Conservation (phyloP, 2,797 vertebrate species). For the Oryzias sinensis region DNA sequence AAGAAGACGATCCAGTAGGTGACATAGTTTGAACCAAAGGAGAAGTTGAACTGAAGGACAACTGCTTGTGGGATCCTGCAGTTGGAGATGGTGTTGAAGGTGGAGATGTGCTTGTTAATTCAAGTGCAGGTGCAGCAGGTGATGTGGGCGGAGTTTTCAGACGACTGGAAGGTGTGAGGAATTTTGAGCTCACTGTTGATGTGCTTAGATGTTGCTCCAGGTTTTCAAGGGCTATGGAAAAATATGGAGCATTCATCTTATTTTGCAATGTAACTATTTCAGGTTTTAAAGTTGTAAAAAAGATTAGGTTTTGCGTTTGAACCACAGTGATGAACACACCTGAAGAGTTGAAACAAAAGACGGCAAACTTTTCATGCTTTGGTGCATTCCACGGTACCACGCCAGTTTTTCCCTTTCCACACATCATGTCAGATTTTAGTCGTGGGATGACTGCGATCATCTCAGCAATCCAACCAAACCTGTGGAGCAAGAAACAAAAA, state of each 20-base stretch:
- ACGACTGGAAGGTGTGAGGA: not conserved
- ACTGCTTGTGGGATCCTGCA: not conserved
- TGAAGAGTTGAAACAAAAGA: slow-evolving; percentile 72
- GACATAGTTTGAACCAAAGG: slow-evolving; percentile 15
- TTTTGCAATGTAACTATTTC: not conserved
- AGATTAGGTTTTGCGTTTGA: not conserved
- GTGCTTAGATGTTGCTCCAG: not conserved
- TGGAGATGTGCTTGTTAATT: not conserved
- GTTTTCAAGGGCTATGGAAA: slow-evolving; percentile 16
- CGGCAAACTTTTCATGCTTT: slow-evolving; percentile 40
- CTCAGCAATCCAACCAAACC: slow-evolving; percentile 76
- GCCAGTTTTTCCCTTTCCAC: slow-evolving; percentile 56
- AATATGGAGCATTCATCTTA: not conserved
- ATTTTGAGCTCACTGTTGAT: not conserved
- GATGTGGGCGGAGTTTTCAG: slow-evolving; percentile 13
- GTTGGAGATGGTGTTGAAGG: not conserved
- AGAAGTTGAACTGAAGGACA: slow-evolving; percentile 9
- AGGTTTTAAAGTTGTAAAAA: not conserved
- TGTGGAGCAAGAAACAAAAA: slow-evolving; percentile 16
- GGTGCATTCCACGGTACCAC: slow-evolving; percentile 43
- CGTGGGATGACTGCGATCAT: slow-evolving; percentile 65
- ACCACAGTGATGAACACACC: slow-evolving; percentile 45
- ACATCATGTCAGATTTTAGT: slow-evolving; percentile 21
- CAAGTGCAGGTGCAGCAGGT: not conserved
- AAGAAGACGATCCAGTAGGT: slow-evolving; percentile 3